These are phyloP conservation scores for Halocynthia aurantium DNA, from an alignment of 23 tunicate genomes.

Conservation along the genomic window DNA sequence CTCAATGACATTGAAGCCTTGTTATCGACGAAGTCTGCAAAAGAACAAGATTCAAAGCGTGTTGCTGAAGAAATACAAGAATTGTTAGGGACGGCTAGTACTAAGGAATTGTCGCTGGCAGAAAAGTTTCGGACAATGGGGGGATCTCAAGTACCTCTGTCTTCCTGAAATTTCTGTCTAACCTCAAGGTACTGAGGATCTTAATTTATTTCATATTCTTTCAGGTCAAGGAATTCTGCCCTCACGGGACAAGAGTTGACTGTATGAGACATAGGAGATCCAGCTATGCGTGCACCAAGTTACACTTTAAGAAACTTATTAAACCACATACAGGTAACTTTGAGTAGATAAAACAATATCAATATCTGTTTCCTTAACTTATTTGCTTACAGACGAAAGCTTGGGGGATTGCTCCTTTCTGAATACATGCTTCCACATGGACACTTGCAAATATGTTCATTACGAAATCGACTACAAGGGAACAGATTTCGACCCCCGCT, in stretches of 20 bases:
- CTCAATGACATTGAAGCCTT: slow-evolving; percentile 79
- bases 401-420: slow-evolving; percentile 98
- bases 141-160: slow-evolving; percentile 64
- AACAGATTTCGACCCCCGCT: slow-evolving; percentile 75
- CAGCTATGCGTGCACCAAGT: slow-evolving; percentile 64
- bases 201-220: background rate
- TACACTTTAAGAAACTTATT: slow-evolving; percentile 92
- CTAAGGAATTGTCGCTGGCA: slow-evolving; percentile 67
- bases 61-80: slow-evolving; percentile 87
- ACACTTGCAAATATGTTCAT: slow-evolving; percentile 99
- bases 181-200: background rate
- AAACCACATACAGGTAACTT: slow-evolving; percentile 88
- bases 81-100: slow-evolving; percentile 65
- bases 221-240: slow-evolving; percentile 87
- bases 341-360: background rate
- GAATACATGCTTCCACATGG: slow-evolving; percentile 98
- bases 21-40: slow-evolving; percentile 63
- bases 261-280: slow-evolving; percentile 66
- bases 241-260: slow-evolving; percentile 74
- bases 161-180: background rate
- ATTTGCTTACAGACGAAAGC: slow-evolving; percentile 47
- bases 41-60: slow-evolving; percentile 78
- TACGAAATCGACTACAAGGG: slow-evolving; percentile 96
- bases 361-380: background rate
- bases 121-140: slow-evolving; percentile 86